Conservation (phyloP, 1,140 invertebrate genomes). For the Scaptomyza pallida region DNA sequence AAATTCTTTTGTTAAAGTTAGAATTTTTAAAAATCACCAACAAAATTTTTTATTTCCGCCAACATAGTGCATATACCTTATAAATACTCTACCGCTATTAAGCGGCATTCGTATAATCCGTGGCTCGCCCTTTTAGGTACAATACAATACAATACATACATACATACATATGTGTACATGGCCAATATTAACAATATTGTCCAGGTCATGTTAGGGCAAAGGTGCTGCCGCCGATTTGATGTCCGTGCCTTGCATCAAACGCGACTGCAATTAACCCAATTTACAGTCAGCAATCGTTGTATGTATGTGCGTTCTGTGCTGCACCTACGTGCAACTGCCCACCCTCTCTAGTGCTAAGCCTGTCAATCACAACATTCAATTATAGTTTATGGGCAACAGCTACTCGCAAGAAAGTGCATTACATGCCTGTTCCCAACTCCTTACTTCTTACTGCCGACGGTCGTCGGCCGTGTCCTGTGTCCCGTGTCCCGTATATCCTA, state of each 20-base stretch:
- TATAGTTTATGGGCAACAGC: constrained; percentile 58
- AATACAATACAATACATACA: no score
- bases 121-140: constrained; percentile 4
- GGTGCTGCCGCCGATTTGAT: constrained; percentile 46
- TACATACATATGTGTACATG: background rate
- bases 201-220: constrained; percentile 65
- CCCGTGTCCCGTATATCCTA: background rate
- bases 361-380: constrained; percentile 72
- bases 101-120: background rate
- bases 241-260: constrained; percentile 13
- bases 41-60: no score
- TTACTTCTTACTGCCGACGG: no score
- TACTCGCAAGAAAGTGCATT: constrained; percentile 47
- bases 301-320: background rate
- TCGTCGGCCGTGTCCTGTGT: background rate
- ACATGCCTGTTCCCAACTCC: constrained; percentile 9
- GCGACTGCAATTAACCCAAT: constrained; percentile 70
- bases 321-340: background rate
- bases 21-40: no score
- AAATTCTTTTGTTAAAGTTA: no score
- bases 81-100: background rate
- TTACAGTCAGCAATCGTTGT: constrained; percentile 34
- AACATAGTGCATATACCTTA: no score
- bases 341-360: no score
- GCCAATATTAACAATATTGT: constrained; percentile 60